Evolutionary conservation across 2,113 vertebrate genomes (phyloP).

Genomic region (Herpailurus yagouaroundi): DNA sequence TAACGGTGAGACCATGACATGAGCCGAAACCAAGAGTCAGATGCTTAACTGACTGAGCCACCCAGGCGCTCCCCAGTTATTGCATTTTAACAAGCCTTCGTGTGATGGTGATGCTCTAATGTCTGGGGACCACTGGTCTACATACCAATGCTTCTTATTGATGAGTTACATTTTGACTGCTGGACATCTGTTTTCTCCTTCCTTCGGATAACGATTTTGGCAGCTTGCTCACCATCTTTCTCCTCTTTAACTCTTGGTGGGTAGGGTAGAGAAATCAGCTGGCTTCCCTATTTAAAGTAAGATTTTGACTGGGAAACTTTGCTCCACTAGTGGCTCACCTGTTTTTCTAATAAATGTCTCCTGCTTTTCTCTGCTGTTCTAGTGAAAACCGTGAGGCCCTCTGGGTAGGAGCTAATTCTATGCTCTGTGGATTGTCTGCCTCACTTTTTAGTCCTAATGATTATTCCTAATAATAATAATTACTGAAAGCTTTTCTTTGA

Average conservation of each 20-base stretch:
- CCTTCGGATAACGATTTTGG: background rate
- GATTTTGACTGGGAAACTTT: background rate
- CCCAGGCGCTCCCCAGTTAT: too few relatives aligned
- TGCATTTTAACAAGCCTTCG: background rate
- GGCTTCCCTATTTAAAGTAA: background rate
- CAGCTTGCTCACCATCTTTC: background rate
- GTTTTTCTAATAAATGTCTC: background rate
- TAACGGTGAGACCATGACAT: too few relatives aligned
- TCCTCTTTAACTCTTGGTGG: background rate
- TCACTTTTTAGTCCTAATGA: conserved; percentile 55
- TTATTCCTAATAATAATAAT: conserved; percentile 73
- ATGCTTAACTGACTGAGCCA: too few relatives aligned
- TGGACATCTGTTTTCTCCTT: background rate
- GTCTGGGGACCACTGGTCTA: background rate
- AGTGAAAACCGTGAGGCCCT: background rate
- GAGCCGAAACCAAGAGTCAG: too few relatives aligned
- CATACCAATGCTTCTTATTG: background rate
- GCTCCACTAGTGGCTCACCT: background rate
- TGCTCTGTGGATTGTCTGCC: conserved; percentile 30
- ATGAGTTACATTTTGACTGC: background rate
- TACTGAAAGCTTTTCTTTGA: conserved; percentile 67
- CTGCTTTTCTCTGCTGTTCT: background rate
- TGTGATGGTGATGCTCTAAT: background rate
- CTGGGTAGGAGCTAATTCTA: conserved; percentile 53
- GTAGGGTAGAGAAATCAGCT: background rate